Conservation (phyloP, 2,888 invertebrate genomes). For the Pharmacophagus antenor region DNA sequence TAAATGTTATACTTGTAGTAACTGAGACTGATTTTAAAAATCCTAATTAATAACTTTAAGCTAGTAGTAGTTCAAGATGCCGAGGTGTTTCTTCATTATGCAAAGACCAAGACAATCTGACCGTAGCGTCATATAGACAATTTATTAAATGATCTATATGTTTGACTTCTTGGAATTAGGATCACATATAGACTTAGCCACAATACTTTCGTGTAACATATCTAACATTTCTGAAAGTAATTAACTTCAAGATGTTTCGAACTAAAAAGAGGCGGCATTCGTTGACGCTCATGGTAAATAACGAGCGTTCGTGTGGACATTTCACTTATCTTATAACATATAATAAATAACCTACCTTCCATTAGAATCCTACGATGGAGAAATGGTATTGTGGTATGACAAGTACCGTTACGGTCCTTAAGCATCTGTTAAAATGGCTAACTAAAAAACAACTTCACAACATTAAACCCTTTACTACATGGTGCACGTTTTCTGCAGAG, state of each 20-base stretch:
- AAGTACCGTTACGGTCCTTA: conserved; percentile 67
- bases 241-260: conserved; percentile 43
- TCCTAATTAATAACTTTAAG: too few relatives aligned
- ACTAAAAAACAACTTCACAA: conserved; percentile 64
- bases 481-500: conserved; percentile 67
- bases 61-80: too few relatives aligned
- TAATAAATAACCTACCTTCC: conserved; percentile 45
- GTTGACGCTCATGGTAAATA: conserved; percentile 46
- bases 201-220: conserved; percentile 8
- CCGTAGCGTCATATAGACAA: too few relatives aligned
- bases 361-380: conserved; percentile 52
- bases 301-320: conserved; percentile 47
- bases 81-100: too few relatives aligned
- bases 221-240: conserved; percentile 32
- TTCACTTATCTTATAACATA: conserved; percentile 55
- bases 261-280: conserved; percentile 35
- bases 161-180: not conserved
- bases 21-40: too few relatives aligned
- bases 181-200: not conserved
- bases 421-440: conserved; percentile 39
- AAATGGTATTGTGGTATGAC: conserved; percentile 49
- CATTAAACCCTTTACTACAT: conserved; percentile 68
- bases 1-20: too few relatives aligned
- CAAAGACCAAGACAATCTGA: too few relatives aligned
- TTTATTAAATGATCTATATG: too few relatives aligned